A percentile compares a stretch with the other conserved stretches of the same genome.
Evolutionary conservation across 2,888 invertebrate species (phyloP).

Genomic region (Keiferia lycopersicella): DNA sequence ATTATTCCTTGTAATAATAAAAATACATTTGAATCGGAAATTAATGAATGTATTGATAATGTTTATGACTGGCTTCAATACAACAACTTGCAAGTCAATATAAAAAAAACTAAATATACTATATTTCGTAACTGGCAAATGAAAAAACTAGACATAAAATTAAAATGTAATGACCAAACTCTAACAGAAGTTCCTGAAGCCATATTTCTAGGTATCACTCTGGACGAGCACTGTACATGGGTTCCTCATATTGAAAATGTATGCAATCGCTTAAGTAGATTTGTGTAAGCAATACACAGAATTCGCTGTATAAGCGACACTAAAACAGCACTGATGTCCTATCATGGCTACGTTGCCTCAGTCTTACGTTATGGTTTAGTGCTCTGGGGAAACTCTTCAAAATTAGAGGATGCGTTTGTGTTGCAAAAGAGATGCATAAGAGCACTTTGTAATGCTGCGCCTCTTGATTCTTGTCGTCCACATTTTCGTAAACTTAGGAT

Average conservation of each 20-base stretch:
- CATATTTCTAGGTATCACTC: neutral
- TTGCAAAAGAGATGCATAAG: conserved; percentile 7
- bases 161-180: neutral
- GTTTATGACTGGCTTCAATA: neutral
- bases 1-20: neutral
- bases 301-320: neutral
- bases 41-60: neutral
- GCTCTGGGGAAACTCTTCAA: neutral
- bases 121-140: neutral
- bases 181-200: neutral
- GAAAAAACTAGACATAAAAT: neutral
- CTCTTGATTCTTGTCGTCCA: neutral
- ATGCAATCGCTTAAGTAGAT: neutral
- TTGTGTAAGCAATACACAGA: neutral
- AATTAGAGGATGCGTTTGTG: neutral
- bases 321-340: neutral
- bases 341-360: neutral
- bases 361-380: neutral
- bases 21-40: neutral
- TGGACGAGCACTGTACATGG: neutral
- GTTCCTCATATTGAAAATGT: neutral
- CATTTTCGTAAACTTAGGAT: neutral
- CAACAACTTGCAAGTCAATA: neutral
- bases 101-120: neutral
- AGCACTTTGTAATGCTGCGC: neutral